These are phyloP conservation scores for Premnoplex brunnescens DNA, from an alignment of 2,797 vertebrate genomes.

Conservation along the genomic window DNA sequence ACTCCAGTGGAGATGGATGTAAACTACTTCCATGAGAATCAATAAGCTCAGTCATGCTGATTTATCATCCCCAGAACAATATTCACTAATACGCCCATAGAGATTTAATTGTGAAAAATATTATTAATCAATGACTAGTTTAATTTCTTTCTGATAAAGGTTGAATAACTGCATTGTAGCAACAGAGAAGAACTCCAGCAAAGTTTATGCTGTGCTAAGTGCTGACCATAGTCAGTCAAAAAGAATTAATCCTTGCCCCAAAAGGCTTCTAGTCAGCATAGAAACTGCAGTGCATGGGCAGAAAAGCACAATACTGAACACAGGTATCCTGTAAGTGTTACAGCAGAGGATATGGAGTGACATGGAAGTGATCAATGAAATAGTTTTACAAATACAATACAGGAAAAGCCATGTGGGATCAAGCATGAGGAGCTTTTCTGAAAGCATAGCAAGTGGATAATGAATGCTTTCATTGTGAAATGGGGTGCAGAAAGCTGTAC, in stretches of 20 bases:
- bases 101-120: background rate
- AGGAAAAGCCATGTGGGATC: background rate
- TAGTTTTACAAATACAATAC: background rate
- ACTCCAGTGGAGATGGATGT: background rate
- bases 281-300: background rate
- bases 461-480: background rate
- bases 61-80: background rate
- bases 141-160: background rate
- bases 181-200: background rate
- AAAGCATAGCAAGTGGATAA: background rate
- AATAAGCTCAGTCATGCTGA: background rate
- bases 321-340: background rate
- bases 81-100: background rate
- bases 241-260: background rate
- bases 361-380: background rate
- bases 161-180: background rate
- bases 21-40: background rate
- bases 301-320: background rate
- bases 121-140: background rate
- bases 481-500: background rate
- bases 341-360: background rate
- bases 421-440: background rate
- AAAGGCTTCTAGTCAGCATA: background rate
- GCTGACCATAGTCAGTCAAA: background rate
- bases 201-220: background rate